Evolutionary conservation across 2,113 vertebrate genomes (phyloP), one percentile per base, ranked within the genome.

Genomic region (Henicopernis longicauda): DNA sequence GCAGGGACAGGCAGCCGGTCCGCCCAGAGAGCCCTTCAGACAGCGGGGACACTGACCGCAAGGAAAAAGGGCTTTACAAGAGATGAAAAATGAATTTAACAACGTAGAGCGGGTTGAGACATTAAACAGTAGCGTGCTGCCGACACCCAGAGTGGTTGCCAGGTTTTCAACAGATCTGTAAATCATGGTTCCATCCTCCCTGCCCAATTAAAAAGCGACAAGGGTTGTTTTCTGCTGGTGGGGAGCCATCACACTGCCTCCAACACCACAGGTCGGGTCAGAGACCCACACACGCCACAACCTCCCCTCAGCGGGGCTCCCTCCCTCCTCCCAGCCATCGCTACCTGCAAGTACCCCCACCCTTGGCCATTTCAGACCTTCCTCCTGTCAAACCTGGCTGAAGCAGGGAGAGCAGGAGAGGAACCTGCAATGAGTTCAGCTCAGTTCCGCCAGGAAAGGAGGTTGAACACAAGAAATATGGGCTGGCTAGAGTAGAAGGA

Each of bases 191-290:
- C 72, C 78, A 50, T 20, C 45, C 77, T 12, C 45, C 5, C 3
- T 1, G 18, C 29, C 38, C 50, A 14, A 11, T 1, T 22, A 22
- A 45, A 32, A 27, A 44, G 40, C 2, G 2, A 17, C 32, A 7
- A 0, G 1, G 8, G 17, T 1, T 27, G 44, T 13, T 67, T 5
- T 3, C 34, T 5, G 19, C 40, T 12, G 71, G 22, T 9, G 4
- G 20, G 65, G 34, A 67, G 31, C 49, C 61, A 2, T 3, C 25
- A 7, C 55, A 6, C 8, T 6, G 0, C 32, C 57, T 22, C 47
- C 5, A 2, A 5, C 2, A 2, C 52, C 11, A 10, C 44, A 6
- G 49, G n/a, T 4, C 3, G 0, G 50, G 27, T 38, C 16, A 0
- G 23, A 54, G 44, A 47, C 16, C 14, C 6, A 2, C 32, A 7